Conservation (phyloP, 2,797 vertebrate genomes). For the Margarornis squamiger region DNA sequence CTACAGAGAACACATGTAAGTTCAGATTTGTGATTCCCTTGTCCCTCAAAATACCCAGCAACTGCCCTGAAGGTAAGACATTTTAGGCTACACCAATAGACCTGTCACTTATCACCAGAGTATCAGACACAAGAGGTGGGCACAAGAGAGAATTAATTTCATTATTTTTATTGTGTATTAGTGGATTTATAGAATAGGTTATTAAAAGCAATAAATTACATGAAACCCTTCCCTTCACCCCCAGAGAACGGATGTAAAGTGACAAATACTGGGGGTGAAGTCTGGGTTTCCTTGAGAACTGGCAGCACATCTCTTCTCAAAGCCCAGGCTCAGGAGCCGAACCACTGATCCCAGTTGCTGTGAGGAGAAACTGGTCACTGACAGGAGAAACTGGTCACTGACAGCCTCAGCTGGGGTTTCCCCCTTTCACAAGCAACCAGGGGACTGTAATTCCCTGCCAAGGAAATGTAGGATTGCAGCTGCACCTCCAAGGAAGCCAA, state of each 20-base stretch:
- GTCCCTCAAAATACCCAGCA: background rate
- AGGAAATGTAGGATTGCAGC: background rate
- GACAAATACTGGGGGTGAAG: background rate
- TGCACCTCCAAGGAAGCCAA: background rate
- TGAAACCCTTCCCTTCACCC: background rate
- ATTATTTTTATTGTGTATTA: background rate
- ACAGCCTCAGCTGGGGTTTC: background rate
- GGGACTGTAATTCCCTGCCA: background rate
- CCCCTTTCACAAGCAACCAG: background rate
- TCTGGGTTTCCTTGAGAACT: background rate
- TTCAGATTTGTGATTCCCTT: background rate
- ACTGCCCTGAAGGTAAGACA: background rate
- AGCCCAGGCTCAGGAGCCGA: background rate
- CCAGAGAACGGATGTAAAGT: background rate
- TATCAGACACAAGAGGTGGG: background rate
- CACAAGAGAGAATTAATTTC: background rate
- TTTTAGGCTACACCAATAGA: background rate
- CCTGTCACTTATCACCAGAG: background rate
- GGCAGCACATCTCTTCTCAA: background rate
- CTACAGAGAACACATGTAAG: no score
- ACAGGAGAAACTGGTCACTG: background rate
- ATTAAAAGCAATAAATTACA: background rate
- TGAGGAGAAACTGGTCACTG: background rate
- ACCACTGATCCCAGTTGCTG: background rate
- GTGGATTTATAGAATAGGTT: background rate